These are phyloP conservation scores for Rugalucina vietnamica DNA, from an alignment of 2,888 invertebrate species.

Conservation along the genomic window DNA sequence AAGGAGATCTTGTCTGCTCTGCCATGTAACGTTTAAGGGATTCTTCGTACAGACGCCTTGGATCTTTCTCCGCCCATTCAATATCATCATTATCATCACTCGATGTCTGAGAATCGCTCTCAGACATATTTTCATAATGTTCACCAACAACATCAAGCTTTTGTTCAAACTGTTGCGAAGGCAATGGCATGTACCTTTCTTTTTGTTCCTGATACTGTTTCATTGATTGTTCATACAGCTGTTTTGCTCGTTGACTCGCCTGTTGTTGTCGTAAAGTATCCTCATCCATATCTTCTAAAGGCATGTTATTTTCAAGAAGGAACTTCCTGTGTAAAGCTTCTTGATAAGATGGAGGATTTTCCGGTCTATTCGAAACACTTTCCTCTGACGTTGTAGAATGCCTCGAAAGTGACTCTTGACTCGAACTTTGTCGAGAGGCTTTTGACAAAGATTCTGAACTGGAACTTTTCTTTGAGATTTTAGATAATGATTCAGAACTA, in stretches of 20 bases:
- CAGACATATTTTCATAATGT: conserved; percentile 43
- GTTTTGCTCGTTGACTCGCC: conserved; percentile 75
- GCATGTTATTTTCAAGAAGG: conserved; percentile 66
- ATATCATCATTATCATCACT: conserved; percentile 50
- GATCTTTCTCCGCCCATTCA: conserved; percentile 51
- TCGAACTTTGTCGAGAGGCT: conserved; percentile 38
- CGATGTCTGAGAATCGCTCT: conserved; percentile 37
- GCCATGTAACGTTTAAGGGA: conserved; percentile 72
- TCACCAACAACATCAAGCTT: conserved; percentile 52
- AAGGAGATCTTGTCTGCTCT: conserved; percentile 57
- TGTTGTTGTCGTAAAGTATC: conserved; percentile 68
- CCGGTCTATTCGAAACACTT: conserved; percentile 63
- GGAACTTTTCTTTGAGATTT: conserved; percentile 22
- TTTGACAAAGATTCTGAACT: conserved; percentile 49
- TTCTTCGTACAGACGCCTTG: conserved; percentile 75
- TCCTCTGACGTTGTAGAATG: conserved; percentile 36
- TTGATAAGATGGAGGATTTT: conserved; percentile 77
- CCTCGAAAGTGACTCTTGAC: conserved; percentile 44
- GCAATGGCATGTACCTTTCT: conserved; percentile 34
- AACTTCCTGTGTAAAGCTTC: conserved; percentile 77
- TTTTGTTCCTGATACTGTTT: conserved; percentile 61
- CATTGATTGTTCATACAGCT: conserved; percentile 78
- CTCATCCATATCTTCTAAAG: conserved; percentile 66
- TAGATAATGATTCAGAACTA: not conserved
- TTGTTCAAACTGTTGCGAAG: conserved; percentile 55